Evolutionary conservation across 2,113 vertebrate species (phyloP), one percentile per base, ranked within the genome.

Genomic region (Murina feae): DNA sequence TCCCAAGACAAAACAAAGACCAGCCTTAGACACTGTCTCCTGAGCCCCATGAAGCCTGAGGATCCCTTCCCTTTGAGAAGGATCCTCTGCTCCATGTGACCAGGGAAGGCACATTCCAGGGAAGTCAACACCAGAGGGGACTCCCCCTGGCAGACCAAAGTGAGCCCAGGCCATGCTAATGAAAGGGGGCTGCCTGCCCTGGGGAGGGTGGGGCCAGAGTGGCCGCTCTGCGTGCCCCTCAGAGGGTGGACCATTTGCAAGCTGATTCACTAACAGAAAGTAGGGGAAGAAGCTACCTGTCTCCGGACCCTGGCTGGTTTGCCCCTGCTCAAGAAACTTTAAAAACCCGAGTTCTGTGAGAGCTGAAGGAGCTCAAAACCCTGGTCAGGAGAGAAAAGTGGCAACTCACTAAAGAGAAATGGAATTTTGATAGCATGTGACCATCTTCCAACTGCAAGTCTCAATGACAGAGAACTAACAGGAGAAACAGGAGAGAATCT

Each of bases 161-260:
- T 42, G 5, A 14, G 37, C 16, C 6, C 51, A 49, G 18, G 14
- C 18, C 23, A 25, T 55, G 51, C 3, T 30, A 2, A 1, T 9
- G 7, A 4, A 86, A 20, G 21, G 2, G 25, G 23, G 10, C 13
- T 80, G 18, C 58, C 55, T 68, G 2, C 7, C 16, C 1, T 35
- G 25, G 7, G 8, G 35, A 44, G 18, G 18, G 37, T 37, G 37
- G 39, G 17, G n/a, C 7, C 17, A 14, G 32, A 21, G 12, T 20
- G 32, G 18, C 3, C 1, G 4, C 35, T 82, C 39, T 85, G 2
- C 10, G 0, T 14, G 13, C 6, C 10, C 1, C 21, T 4, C 25
- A 53, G 17, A 51, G 30, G 10, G 16, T 28, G 68, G 4, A 68
- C 9, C 23, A 63, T 58, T 53, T 23, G 0, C 0, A 1, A 47